Percentiles rank a stretch among this genome's conserved stretches.
These are phyloP conservation scores for Alca torda DNA, from an alignment of 2,797 vertebrate species.

Conservation along the genomic window DNA sequence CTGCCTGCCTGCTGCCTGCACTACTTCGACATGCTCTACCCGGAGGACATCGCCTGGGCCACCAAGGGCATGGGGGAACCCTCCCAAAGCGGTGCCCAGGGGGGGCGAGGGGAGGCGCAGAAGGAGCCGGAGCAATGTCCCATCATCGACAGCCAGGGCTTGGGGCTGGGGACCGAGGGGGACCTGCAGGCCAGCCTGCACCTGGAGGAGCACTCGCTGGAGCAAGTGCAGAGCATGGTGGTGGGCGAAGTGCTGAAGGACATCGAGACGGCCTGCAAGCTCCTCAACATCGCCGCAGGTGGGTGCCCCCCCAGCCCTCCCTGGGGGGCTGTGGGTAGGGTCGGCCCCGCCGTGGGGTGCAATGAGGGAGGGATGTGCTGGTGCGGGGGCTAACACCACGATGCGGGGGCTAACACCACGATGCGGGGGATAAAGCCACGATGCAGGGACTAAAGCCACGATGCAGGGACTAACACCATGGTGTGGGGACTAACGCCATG, in stretches of 20 bases:
- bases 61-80: conserved; percentile 78
- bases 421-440: fast-evolving
- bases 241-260: conserved; percentile 98
- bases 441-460: neutral
- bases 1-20: conserved; percentile 86
- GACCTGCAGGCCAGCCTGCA: conserved; percentile 79
- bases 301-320: neutral
- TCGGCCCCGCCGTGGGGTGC: fast-evolving
- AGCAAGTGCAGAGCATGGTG: conserved; percentile 98
- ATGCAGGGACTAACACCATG: neutral
- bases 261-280: conserved; percentile 96
- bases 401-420: fast-evolving
- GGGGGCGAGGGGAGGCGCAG: conserved; percentile 3
- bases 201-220: conserved; percentile 91
- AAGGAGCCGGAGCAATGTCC: conserved; percentile 84
- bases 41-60: conserved; percentile 84
- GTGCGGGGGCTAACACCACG: fast-evolving
- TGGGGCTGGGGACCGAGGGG: conserved; percentile 83
- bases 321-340: neutral
- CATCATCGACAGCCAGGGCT: conserved; percentile 94
- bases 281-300: conserved; percentile 96
- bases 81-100: conserved; percentile 19
- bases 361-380: fast-evolving
- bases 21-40: conserved; percentile 90
- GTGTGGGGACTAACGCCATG: fast-evolving